Evolutionary conservation across 2,888 invertebrate species (phyloP).

Genomic region (Lasioglossum morio): DNA sequence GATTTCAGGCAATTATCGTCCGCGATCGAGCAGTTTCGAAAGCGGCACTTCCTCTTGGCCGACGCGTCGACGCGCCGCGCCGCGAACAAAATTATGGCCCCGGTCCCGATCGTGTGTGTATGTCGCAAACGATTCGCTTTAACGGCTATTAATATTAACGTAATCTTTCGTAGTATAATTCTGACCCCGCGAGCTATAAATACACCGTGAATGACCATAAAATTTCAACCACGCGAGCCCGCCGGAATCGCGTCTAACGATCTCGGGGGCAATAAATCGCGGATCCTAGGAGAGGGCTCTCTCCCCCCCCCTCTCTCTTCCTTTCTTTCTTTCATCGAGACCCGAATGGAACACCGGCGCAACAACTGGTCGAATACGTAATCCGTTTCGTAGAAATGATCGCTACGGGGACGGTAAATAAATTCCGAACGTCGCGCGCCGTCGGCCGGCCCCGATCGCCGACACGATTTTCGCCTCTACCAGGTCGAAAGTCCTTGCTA

Average conservation of each 20-base stretch:
- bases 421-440: slow-evolving; percentile 37
- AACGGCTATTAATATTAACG: slow-evolving; percentile 53
- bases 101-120: slow-evolving; percentile 30
- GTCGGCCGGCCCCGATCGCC: slow-evolving; percentile 14
- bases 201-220: slow-evolving; percentile 51
- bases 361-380: slow-evolving; percentile 53
- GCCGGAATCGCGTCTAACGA: slow-evolving; percentile 36
- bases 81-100: background rate
- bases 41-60: background rate
- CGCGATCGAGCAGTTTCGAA: slow-evolving; percentile 11
- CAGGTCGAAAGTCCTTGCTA: background rate
- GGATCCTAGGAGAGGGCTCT: slow-evolving; percentile 37
- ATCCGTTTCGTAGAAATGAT: slow-evolving; percentile 54
- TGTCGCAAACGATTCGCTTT: slow-evolving; percentile 37
- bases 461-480: slow-evolving; percentile 15
- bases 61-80: background rate
- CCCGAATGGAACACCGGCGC: slow-evolving; percentile 43
- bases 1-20: background rate
- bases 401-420: slow-evolving; percentile 48
- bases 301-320: background rate
- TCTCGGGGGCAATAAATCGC: slow-evolving; percentile 51
- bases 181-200: slow-evolving; percentile 49
- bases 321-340: slow-evolving; percentile 19
- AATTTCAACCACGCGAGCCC: slow-evolving; percentile 49
- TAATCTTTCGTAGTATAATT: slow-evolving; percentile 51